Evolutionary conservation across 1,140 invertebrate genomes (phyloP), one percentile per base, ranked within the genome.

Genomic region (Drosophila lacertosa): DNA sequence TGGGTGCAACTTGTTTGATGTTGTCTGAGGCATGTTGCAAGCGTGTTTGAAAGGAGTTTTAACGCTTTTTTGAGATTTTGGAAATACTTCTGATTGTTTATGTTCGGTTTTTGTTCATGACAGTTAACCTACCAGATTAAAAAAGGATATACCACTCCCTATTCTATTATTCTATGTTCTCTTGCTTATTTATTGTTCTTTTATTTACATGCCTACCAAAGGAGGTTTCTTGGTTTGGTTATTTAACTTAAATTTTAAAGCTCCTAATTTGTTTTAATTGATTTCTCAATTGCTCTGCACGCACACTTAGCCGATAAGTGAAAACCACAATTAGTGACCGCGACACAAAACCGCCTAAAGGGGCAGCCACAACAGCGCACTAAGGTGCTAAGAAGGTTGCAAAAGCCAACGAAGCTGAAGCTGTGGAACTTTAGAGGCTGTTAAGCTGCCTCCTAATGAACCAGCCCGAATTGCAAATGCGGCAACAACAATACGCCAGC

Each of bases 341-440:
- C 5, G 10, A 11, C 35, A 10, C 5, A 13, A 77, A 70, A 22
- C 47, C 40, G 42, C 62, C 68, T 59, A 18, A 57, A 63, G 60
- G 62, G 70, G 45, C 51, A 39, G 50, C 70, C 50, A 20, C n/a
- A 29, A 50, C 42, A 55, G 13, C 44, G 72, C 66, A 54, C 59
- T 47, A 54, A 82, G 78, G 64, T 74, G 78, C 54, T 47, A 70
- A 68, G 66, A 81, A 82, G 73, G 75, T 77, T 67, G 59, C 55
- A 72, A 71, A 53, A 76, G 50, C 22, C 33, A 77, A 39, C 45
- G 42, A 60, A 59, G 64, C 74, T 62, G 55, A 62, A 72, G 59
- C 48, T 15, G 35, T n/a, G n/a, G n/a, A n/a, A n/a, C n/a, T n/a
- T n/a, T n/a, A n/a, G n/a, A 62, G 47, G 67, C 72, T 54, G 22